These are phyloP conservation scores for Papio anubis DNA, from an alignment of 2,113 vertebrate species.

Conservation along the genomic window DNA sequence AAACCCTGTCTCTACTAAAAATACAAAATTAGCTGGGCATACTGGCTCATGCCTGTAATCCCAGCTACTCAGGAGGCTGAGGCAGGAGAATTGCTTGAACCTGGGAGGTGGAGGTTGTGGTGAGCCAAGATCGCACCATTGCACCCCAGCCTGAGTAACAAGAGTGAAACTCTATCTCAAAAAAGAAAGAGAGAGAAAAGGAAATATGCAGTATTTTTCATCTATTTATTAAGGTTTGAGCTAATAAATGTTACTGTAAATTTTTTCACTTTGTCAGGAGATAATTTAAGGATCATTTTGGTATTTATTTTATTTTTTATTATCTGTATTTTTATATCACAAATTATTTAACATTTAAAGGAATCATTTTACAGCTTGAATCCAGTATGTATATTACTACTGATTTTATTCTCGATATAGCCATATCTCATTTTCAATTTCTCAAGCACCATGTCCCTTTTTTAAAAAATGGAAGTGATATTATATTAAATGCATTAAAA, in stretches of 20 bases:
- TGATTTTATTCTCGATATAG: constrained; percentile 34
- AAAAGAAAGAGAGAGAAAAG: neutral
- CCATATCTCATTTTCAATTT: constrained; percentile 35
- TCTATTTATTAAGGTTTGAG: neutral
- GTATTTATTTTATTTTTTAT: neutral
- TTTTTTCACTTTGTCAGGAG: neutral
- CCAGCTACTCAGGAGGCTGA: no score
- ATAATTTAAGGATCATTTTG: neutral
- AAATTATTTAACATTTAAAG: constrained; percentile 33
- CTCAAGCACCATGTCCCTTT: neutral
- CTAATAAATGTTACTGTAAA: neutral
- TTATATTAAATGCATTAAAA: constrained; percentile 40
- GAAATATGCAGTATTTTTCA: neutral
- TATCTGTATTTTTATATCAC: neutral
- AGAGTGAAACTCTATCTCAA: no score
- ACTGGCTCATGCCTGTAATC: no score
- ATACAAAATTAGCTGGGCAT: no score
- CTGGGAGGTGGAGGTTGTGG: no score
- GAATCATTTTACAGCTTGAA: constrained; percentile 18
- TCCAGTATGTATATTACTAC: neutral
- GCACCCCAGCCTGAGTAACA: no score
- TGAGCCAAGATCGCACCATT: no score
- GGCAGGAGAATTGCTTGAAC: no score
- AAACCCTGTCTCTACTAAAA: no score
- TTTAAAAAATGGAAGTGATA: neutral